Evolutionary conservation across 2,888 invertebrate species (phyloP), one percentile per base, ranked within the genome.

Genomic region (Corbicula japonica): DNA sequence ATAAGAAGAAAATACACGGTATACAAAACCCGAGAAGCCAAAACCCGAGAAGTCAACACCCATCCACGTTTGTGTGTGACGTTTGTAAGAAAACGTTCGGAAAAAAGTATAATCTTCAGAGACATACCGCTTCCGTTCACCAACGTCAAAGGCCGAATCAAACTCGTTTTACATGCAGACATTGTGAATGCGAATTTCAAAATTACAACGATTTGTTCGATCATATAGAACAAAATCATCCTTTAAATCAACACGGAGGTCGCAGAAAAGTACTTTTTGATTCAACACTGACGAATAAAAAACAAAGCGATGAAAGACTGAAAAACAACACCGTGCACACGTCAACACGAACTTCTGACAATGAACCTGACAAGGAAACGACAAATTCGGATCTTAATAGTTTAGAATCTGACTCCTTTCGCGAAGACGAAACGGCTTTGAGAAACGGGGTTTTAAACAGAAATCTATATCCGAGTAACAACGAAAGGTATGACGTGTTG

Each of bases 401-500:
- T 23, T 23, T 26, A 30, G 28, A 6, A 5, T 6, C 21, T 54
- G 23, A 54, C 5, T 6, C 6, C 21, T 18, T n/a, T 54, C 5
- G 28, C 28, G n/a, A 15, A 26, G 71, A 72, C 28, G 72, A 63
- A 56, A 34, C 54, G 12, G 70, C 71, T 15, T 38, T 77, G 26
- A 48, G 46, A 4, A 35, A 52, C 23, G 48, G 38, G 38, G 73
- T 73, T 28, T 34, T 46, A 28, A 73, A 73, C 32, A 54, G 56
- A 35, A 73, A 26, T 23, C 68, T 73, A 30, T 62, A 69, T 38
- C 73, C 78, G 6, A 48, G 44, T n/a, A 21, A 52, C 28, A 58
- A 34, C 26, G 62, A 78, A 35, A 23, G 50, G 44, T 74, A 81
- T 44, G 76, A 81, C 52, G 28, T 74, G 15, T 46, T 81, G 5